Conservation (phyloP, 1,140 invertebrate genomes). For the Alviniconcha marisindica region DNA sequence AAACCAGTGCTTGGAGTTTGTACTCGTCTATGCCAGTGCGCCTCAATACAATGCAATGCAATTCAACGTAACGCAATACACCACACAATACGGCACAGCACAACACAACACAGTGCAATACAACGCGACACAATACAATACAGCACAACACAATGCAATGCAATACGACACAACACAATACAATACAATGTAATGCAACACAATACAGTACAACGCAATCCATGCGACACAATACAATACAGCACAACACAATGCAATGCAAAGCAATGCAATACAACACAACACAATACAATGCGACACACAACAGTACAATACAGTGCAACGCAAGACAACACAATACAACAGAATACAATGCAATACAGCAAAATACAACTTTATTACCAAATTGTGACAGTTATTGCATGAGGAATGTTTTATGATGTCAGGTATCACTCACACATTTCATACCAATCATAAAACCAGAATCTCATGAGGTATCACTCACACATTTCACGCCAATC, state of each 20-base stretch:
- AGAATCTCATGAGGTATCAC: no score
- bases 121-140: background rate
- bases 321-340: constrained; percentile 8
- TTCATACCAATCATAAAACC: no score
- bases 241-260: constrained; percentile 6
- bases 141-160: background rate
- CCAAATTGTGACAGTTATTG: no score
- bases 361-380: background rate
- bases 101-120: background rate
- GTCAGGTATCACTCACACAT: no score
- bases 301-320: background rate
- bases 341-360: constrained; percentile 1
- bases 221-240: background rate
- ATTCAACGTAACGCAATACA: background rate
- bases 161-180: background rate
- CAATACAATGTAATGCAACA: constrained; percentile 2
- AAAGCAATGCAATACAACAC: background rate
- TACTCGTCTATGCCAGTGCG: no score
- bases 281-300: constrained; percentile 14
- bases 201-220: background rate
- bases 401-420: no score
- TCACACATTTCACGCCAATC: no score
- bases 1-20: no score
- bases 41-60: constrained; percentile 1
- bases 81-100: background rate